A percentile compares a stretch with the other conserved stretches of the same genome.
phyloP scores from a whole-genome alignment of 2,888 invertebrate genomes.

The Pandemis cinnamomeana region DNA sequence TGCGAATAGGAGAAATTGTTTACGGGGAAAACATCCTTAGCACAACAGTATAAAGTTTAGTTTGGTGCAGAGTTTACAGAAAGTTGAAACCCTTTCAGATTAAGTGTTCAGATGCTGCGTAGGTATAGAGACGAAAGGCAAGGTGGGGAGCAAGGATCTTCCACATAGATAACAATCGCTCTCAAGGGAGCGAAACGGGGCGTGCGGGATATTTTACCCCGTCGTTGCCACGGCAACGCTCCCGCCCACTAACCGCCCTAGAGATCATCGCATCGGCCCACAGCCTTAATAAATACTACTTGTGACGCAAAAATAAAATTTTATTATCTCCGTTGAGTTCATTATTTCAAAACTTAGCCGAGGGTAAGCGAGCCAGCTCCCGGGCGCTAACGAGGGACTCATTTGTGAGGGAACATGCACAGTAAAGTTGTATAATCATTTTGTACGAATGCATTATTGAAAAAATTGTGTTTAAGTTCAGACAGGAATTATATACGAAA shows the following conservation, averaged over 20 bases:
- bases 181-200: slow-evolving; percentile 70
- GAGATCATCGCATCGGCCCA: slow-evolving; percentile 69
- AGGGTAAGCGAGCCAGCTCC: slow-evolving; percentile 56
- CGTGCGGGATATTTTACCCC: slow-evolving; percentile 71
- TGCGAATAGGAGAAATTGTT: slow-evolving; percentile 30
- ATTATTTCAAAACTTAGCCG: slow-evolving; percentile 74
- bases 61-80: slow-evolving; percentile 43
- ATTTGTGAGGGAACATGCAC: slow-evolving; percentile 54
- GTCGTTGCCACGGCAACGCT: slow-evolving; percentile 75
- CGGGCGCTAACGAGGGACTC: slow-evolving; percentile 65
- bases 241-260: slow-evolving; percentile 73
- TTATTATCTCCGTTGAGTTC: slow-evolving; percentile 76
- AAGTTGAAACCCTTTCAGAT: slow-evolving; percentile 78
- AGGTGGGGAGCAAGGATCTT: slow-evolving; percentile 75
- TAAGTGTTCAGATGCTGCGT: slow-evolving; percentile 66
- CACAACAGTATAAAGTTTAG: slow-evolving; percentile 20
- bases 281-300: slow-evolving; percentile 72
- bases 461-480: background rate
- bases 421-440: slow-evolving; percentile 50
- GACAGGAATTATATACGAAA: background rate
- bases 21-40: slow-evolving; percentile 30
- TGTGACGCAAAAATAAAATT: slow-evolving; percentile 73
- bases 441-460: slow-evolving; percentile 15
- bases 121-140: slow-evolving; percentile 70
- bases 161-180: slow-evolving; percentile 78